phyloP scores from a whole-genome alignment of 2,797 vertebrate species.

The Lagodon rhomboides region DNA sequence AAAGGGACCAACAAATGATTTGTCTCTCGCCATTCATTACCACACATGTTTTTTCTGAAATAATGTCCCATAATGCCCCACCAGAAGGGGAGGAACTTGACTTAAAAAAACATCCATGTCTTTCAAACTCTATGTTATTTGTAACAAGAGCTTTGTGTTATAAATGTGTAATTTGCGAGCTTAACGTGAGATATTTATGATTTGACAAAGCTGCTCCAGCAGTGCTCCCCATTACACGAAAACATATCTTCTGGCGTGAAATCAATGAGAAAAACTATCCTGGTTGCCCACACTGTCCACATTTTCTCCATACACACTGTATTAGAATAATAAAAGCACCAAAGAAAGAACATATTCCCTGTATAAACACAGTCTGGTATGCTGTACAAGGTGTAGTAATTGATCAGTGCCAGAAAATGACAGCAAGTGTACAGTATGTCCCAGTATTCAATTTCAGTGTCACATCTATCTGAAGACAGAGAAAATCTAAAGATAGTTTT shows the following conservation, averaged over 20 bases:
- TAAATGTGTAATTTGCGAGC: background rate
- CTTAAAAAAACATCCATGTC: too few relatives aligned
- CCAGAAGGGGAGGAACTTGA: too few relatives aligned
- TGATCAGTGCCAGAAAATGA: constrained; percentile 17
- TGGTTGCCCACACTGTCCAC: background rate
- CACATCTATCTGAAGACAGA: constrained; percentile 1
- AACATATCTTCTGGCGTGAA: background rate
- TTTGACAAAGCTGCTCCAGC: background rate
- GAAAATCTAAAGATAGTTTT: background rate
- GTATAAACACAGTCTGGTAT: background rate
- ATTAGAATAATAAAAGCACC: constrained; percentile 1
- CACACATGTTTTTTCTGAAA: too few relatives aligned
- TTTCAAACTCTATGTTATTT: background rate
- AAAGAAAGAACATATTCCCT: background rate
- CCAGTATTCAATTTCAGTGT: background rate
- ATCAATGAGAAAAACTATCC: background rate
- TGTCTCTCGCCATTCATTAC: too few relatives aligned
- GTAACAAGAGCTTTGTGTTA: background rate
- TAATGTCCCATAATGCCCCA: background rate
- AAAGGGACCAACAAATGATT: too few relatives aligned
- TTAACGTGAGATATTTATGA: background rate
- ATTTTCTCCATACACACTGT: background rate
- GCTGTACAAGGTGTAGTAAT: constrained; percentile 6
- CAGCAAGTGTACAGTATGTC: background rate
- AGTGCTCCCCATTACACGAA: background rate